Conservation (phyloP, 2,888 invertebrate species). For the Lysandra bellargus region DNA sequence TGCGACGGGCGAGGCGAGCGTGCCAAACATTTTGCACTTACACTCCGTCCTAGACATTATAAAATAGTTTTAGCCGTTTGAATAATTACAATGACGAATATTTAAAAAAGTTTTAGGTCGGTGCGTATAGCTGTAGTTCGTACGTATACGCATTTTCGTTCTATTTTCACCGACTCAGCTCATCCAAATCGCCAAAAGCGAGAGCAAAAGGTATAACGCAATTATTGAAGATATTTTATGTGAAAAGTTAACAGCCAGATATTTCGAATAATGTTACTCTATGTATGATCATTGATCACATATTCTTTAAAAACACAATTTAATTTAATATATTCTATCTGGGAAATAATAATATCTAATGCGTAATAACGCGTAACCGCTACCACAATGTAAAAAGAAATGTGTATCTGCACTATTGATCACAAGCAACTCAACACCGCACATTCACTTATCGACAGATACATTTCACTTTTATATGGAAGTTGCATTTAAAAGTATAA, state of each 20-base stretch:
- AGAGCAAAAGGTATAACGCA: too few species aligned
- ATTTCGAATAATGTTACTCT: too few species aligned
- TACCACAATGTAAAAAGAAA: not conserved
- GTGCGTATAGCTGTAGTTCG: too few species aligned
- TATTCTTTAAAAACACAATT: too few species aligned
- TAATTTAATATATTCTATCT: not conserved
- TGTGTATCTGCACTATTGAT: not conserved
- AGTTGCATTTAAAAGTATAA: not conserved
- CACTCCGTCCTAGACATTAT: not conserved
- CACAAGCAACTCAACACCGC: constrained; percentile 3
- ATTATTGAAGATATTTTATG: too few species aligned
- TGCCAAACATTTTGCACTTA: constrained; percentile 19
- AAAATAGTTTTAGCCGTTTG: not conserved
- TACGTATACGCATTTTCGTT: too few species aligned
- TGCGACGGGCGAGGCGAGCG: not conserved
- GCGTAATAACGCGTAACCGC: not conserved
- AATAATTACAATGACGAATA: too few species aligned
- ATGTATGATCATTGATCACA: too few species aligned
- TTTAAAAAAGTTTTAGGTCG: too few species aligned
- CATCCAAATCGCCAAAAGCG: too few species aligned
- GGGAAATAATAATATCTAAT: not conserved
- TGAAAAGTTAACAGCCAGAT: too few species aligned
- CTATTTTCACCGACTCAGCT: too few species aligned
- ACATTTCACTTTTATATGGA: not conserved
- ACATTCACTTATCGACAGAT: not conserved